Evolutionary conservation across 2,797 vertebrate genomes (phyloP).

Genomic region (Argya squamiceps): DNA sequence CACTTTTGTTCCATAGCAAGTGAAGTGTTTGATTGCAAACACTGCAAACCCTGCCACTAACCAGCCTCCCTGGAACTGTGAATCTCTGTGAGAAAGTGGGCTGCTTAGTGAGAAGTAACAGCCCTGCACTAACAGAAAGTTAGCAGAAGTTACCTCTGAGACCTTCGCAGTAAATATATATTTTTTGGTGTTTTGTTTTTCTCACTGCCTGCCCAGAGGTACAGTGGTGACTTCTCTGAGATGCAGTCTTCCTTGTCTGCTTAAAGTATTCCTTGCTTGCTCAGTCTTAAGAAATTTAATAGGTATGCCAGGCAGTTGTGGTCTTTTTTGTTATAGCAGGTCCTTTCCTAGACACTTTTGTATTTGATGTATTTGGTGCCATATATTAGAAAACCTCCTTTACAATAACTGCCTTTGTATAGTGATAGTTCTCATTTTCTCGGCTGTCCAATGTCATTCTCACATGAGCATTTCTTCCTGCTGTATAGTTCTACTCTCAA

Average conservation of each 20-base stretch:
- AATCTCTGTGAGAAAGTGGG: neutral
- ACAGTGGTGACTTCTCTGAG: neutral
- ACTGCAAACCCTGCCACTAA: neutral
- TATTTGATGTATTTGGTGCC: neutral
- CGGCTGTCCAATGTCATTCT: neutral
- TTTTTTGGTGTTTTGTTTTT: neutral
- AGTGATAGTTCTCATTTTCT: neutral
- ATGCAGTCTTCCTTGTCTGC: neutral
- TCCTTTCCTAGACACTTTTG: neutral
- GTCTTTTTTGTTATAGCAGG: neutral
- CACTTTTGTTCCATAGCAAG: conserved; percentile 18
- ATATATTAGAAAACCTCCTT: neutral
- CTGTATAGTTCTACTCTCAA: neutral
- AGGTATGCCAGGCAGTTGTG: neutral
- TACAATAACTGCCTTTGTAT: neutral
- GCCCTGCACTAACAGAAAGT: neutral
- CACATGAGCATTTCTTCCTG: neutral
- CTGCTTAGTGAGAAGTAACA: neutral
- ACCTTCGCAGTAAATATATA: neutral
- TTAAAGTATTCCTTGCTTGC: neutral
- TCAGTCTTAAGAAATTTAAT: neutral
- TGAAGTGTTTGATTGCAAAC: conserved; percentile 26
- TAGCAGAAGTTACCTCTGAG: neutral
- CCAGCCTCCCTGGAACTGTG: conserved; percentile 3
- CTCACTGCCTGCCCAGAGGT: neutral